A percentile compares a stretch with the other conserved stretches of the same genome.
phyloP scores from a whole-genome alignment of 37 sponge, comb jelly and placozoan genomes.

The Geodia barretti region DNA sequence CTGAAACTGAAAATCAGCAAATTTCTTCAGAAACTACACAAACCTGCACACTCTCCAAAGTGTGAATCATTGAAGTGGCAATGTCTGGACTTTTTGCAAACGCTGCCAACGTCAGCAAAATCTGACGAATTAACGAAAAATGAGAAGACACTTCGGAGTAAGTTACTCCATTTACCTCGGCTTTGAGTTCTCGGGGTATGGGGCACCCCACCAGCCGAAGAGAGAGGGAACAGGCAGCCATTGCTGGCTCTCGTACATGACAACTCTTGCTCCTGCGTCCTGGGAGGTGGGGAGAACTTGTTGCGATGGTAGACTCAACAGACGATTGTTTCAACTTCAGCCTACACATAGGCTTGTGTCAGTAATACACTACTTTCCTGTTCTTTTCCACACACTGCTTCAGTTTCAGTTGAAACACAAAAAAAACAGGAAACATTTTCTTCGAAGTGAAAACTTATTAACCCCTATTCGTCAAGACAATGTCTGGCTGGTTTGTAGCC shows the following conservation, averaged over 20 bases:
- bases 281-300: conserved; percentile 4
- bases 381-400: too few species aligned
- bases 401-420: too few species aligned
- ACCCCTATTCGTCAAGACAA: too few species aligned
- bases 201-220: conserved; percentile 89
- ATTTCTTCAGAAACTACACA: background rate
- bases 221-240: conserved; percentile 82
- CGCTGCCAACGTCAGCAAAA: conserved; percentile 76
- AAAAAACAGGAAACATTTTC: too few species aligned
- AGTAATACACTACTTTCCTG: too few species aligned
- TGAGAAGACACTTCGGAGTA: background rate
- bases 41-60: conserved; percentile 75
- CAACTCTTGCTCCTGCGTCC: conserved; percentile 84
- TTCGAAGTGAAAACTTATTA: too few species aligned
- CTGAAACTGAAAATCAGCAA: too few species aligned
- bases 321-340: background rate
- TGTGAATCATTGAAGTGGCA: conserved; percentile 78
- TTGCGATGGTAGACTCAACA: background rate
- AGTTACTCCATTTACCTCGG: conserved; percentile 37
- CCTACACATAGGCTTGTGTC: background rate
- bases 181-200: conserved; percentile 85
- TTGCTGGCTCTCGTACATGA: conserved; percentile 83
- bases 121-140: background rate
- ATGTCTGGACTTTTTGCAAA: conserved; percentile 89
- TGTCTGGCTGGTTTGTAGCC: too few species aligned